Evolutionary conservation across 2,888 invertebrate species (phyloP).

Genomic region (Cerceris rybyensis): DNA sequence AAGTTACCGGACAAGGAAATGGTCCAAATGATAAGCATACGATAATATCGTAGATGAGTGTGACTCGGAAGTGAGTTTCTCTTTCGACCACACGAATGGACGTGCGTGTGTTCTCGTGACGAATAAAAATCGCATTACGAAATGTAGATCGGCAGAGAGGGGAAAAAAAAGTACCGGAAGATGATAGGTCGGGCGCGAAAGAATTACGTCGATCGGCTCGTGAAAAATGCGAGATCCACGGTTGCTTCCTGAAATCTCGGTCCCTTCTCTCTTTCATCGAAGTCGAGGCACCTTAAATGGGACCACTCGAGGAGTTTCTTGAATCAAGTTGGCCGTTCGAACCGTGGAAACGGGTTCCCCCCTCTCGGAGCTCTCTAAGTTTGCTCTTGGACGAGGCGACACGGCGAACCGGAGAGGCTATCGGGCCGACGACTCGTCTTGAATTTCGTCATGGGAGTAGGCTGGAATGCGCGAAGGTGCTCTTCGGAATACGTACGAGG

Average conservation of each 20-base stretch:
- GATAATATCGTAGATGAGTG: constrained; percentile 36
- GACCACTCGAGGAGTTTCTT: constrained; percentile 63
- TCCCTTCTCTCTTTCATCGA: constrained; percentile 6
- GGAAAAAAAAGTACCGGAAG: background rate
- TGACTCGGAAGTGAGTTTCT: background rate
- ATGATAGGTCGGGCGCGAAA: background rate
- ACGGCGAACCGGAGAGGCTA: constrained; percentile 49
- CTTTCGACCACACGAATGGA: too few relatives aligned
- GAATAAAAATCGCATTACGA: background rate
- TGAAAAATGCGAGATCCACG: too few relatives aligned
- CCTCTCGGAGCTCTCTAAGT: constrained; percentile 36
- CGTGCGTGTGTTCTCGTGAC: background rate
- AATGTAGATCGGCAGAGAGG: background rate
- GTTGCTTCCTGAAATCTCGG: background rate
- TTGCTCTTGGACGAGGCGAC: constrained; percentile 56
- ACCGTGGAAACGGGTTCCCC: constrained; percentile 57
- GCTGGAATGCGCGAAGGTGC: constrained; percentile 76
- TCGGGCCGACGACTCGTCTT: constrained; percentile 65
- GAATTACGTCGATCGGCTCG: background rate
- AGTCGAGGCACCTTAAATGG: constrained; percentile 52
- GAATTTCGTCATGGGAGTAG: constrained; percentile 76
- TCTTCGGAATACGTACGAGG: constrained; percentile 46
- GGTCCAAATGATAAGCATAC: constrained; percentile 55
- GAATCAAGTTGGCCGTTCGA: constrained; percentile 58
- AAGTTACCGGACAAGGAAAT: constrained; percentile 62